Conservation (phyloP, 2,888 invertebrate genomes). For the Isotomurus palustris region DNA sequence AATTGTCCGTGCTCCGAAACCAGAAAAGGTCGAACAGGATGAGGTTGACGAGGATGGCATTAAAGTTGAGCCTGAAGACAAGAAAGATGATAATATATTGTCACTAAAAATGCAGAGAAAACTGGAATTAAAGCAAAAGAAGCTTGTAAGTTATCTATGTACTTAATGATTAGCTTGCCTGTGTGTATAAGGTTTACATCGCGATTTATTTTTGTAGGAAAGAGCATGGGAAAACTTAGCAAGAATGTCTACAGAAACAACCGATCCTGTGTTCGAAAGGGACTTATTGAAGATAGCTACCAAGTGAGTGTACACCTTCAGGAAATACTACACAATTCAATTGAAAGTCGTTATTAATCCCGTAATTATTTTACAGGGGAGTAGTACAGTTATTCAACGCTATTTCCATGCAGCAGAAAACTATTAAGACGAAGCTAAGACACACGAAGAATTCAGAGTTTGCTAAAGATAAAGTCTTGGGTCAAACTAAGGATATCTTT, state of each 20-base stretch:
- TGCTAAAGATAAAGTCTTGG: conserved; percentile 50
- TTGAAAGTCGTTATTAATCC: not conserved
- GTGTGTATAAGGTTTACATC: not conserved
- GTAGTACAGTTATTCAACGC: conserved; percentile 55
- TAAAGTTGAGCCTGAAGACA: conserved; percentile 6
- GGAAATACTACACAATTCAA: not conserved
- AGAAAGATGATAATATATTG: conserved; percentile 10
- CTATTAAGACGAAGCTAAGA: conserved; percentile 49
- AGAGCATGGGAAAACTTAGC: conserved; percentile 59
- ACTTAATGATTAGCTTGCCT: not conserved
- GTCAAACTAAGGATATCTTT: conserved; percentile 47
- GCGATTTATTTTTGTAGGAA: conserved; percentile 54
- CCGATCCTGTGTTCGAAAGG: conserved; percentile 71
- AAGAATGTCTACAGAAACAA: conserved; percentile 67
- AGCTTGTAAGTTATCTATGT: conserved; percentile 33
- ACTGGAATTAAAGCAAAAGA: conserved; percentile 34
- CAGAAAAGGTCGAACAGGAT: conserved; percentile 10
- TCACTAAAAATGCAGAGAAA: conserved; percentile 31
- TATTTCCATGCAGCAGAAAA: conserved; percentile 52
- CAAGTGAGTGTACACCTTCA: conserved; percentile 50
- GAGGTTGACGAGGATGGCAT: conserved; percentile 20
- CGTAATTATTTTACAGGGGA: conserved; percentile 48
- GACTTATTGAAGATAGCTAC: conserved; percentile 77
- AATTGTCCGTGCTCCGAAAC: conserved; percentile 59
- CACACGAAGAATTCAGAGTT: conserved; percentile 50